Evolutionary conservation across 1,140 invertebrate genomes (phyloP), one percentile per base, ranked within the genome.

Genomic region (Temnothorax curvispinosus): DNA sequence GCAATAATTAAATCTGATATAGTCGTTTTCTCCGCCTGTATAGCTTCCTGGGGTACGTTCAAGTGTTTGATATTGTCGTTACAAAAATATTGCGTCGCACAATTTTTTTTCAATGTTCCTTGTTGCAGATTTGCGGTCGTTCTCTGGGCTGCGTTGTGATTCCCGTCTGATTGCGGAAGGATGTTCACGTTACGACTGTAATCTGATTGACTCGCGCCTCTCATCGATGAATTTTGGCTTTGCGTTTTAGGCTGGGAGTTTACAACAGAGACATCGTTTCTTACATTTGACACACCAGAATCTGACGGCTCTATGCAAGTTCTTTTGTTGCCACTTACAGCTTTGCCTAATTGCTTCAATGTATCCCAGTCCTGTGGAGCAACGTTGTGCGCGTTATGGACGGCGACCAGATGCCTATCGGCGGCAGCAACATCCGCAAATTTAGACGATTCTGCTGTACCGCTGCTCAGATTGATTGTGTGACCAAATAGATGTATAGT

Each of bases 401-500:
- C n/a, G 8, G 38, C 11, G 60, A 44, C 1, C 13, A 64, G 8
- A 52, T 80, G 81, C 38, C 82, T 64, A 32, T 72, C 50, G 18
- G 44, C 67, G 11, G 15, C 41, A 44, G 35, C 47, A 41, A 75
- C 74, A 38, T 86, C 62, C 21, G 38, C n/a, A 47, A 52, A 78
- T 60, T 90, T 91, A 1, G 75, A 64, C 32, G 52, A 21, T 0
- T 87, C 89, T 18, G 32, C 50, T 47, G 87, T 69, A 50, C 87
- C 88, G n/a, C 60, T 87, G 41, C 76, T 90, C 18, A 92, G 72
- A 78, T 88, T 93, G 21, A 95, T 94, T 2, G 96, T 96, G 93
- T 98, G 97, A 41, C 96, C 96, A 90, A 98, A 98, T 85, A 98
- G 94, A 94, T 98, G 98, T 91, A 98, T 98, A 1, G 97, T 98